Conservation (phyloP, 1,140 invertebrate species). For the Meloidogyne exigua region DNA sequence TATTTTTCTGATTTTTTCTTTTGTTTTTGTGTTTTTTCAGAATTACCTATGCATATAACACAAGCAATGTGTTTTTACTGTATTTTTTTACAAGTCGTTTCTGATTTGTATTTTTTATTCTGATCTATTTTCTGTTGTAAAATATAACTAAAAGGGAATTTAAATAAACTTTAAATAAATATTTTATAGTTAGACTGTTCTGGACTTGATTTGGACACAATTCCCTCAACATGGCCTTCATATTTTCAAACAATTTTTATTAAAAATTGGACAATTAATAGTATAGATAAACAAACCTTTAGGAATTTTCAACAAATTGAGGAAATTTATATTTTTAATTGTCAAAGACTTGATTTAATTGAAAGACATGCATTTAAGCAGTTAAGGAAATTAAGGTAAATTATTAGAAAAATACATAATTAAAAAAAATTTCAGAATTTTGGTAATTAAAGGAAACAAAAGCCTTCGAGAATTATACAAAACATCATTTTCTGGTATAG, state of each 20-base stretch:
- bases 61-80: too few relatives aligned
- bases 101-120: too few relatives aligned
- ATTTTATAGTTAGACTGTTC: constrained; percentile 37
- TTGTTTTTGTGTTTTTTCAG: too few relatives aligned
- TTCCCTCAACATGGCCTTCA: constrained; percentile 41
- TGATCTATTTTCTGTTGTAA: too few relatives aligned
- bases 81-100: too few relatives aligned
- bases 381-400: constrained; percentile 40
- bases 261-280: constrained; percentile 39
- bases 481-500: constrained; percentile 45
- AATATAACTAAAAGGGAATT: too few relatives aligned
- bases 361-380: constrained; percentile 50
- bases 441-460: constrained; percentile 38
- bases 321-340: constrained; percentile 42
- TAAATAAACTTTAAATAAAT: background rate
- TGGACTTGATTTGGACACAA: constrained; percentile 29
- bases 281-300: constrained; percentile 46
- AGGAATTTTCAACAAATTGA: constrained; percentile 38
- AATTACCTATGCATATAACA: too few relatives aligned
- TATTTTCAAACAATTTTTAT: constrained; percentile 28
- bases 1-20: too few relatives aligned
- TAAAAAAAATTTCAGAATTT: constrained; percentile 33
- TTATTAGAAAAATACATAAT: background rate
- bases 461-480: constrained; percentile 42
- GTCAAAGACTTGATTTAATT: constrained; percentile 44